Evolutionary conservation across 2,797 vertebrate species (phyloP), one percentile per base, ranked within the genome.

Genomic region (Alca torda): DNA sequence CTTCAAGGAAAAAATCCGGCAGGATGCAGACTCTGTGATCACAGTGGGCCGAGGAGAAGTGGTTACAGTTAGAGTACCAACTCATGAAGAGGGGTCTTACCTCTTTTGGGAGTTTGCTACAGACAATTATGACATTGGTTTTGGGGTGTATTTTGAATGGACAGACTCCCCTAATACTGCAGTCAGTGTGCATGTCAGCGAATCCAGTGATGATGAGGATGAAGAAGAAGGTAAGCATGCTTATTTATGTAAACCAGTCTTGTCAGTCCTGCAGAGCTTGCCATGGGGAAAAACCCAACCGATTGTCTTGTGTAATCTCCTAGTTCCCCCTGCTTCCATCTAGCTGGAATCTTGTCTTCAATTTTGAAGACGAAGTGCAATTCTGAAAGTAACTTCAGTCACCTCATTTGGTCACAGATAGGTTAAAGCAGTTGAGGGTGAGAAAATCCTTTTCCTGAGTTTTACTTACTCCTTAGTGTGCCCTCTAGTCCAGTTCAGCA

Each of bases 31-130:
- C 97, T 99, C 99, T 0, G 99, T 99, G 97, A 99, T 99, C 97
- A 99, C 99, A 2, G 99, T 99, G 97, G 99, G 99, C 41, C 98
- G 99, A 51, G 99, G 99, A 43, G 99, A 99, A 98, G 99, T 99
- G 92, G 99, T 99, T 95, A 99, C 99, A 1, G 99, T 99, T 68
- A 98, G 99, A 19, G 99, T 99, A 48, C 99, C 99, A 90, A 99
- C 99, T 24, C 99, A 99, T 7, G 99, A 99, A 93, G 99, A 99
- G 96, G 99, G 99, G 59, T 99, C 99, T 8, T 99, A 99, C 94
- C 99, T 99, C 85, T 99, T 99, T 97, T 99, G 99, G 99, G 99
- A 99, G 97, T 99, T 99, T 97, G 99, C 99, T 93, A 99, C 99
- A 75, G 99, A 99, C 98, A 99, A 98, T 98, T 99, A 99, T 96